Evolutionary conservation across 2,888 invertebrate species (phyloP).

Genomic region (Acrocyrtus sp.): DNA sequence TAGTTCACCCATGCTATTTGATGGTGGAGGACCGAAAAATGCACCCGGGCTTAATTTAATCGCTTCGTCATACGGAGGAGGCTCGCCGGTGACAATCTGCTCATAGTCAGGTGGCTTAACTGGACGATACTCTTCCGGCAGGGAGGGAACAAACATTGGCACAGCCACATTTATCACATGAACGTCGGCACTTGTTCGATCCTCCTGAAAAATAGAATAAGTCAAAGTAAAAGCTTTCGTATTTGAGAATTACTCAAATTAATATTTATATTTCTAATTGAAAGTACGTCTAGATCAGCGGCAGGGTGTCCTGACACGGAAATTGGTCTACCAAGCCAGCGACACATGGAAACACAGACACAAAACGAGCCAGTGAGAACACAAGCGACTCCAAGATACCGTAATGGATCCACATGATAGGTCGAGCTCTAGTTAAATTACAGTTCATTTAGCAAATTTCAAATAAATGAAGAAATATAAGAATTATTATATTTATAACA

Average conservation of each 20-base stretch:
- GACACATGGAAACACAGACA: conserved; percentile 79
- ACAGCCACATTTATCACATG: conserved; percentile 63
- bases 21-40: conserved; percentile 31
- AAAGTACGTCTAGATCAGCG: conserved; percentile 46
- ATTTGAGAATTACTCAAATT: no score
- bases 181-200: conserved; percentile 56
- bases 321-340: conserved; percentile 72
- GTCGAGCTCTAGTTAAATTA: conserved; percentile 64
- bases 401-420: conserved; percentile 73
- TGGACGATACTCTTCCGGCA: conserved; percentile 57
- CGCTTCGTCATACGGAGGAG: conserved; percentile 78
- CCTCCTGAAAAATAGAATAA: conserved; percentile 44
- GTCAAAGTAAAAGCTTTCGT: no score
- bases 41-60: conserved; percentile 74
- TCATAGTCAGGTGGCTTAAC: conserved; percentile 78
- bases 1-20: neutral
- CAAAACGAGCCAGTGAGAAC: conserved; percentile 79
- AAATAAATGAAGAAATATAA: conserved; percentile 1
- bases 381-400: conserved; percentile 79
- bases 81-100: conserved; percentile 72
- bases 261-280: neutral
- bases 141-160: conserved; percentile 59
- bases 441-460: no score
- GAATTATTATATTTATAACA: neutral
- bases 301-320: conserved; percentile 58